Percentiles rank a stretch among this genome's conserved stretches.
Conservation (phyloP, 2,797 vertebrate genomes). For the Chromobotia macracanthus region DNA sequence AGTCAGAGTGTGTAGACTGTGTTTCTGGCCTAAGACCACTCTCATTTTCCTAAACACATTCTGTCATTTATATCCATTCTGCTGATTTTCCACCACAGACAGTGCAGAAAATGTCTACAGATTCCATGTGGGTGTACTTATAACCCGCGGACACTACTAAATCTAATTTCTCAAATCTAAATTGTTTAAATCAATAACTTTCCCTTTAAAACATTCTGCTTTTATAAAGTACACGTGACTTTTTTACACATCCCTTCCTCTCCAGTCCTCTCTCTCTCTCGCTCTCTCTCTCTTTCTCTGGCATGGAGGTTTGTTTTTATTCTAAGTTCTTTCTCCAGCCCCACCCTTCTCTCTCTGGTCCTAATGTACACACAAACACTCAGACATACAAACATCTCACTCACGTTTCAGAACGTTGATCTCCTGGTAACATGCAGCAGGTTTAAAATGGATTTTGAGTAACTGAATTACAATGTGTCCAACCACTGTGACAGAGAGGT, state of each 20-base stretch:
- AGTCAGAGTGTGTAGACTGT: too few species aligned
- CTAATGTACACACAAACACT: constrained; percentile 11
- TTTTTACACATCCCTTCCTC: too few species aligned
- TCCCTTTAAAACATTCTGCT: background rate
- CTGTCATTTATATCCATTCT: background rate
- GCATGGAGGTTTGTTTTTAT: constrained; percentile 34
- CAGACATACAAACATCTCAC: constrained; percentile 1
- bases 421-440: background rate
- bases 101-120: background rate
- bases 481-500: constrained; percentile 7
- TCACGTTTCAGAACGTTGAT: background rate
- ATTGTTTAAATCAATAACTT: background rate
- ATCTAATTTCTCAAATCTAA: background rate
- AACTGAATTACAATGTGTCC: constrained; percentile 4
- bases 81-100: background rate
- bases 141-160: background rate
- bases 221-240: too few species aligned
- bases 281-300: constrained; percentile 5
- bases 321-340: constrained; percentile 11
- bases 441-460: constrained; percentile 28
- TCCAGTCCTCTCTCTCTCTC: too few species aligned
- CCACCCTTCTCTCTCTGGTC: constrained; percentile 2
- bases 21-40: too few species aligned
- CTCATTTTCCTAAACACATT: too few species aligned
- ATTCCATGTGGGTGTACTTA: background rate